phyloP scores from a whole-genome alignment of 2,113 vertebrate genomes.

The Jaculus jaculus region DNA sequence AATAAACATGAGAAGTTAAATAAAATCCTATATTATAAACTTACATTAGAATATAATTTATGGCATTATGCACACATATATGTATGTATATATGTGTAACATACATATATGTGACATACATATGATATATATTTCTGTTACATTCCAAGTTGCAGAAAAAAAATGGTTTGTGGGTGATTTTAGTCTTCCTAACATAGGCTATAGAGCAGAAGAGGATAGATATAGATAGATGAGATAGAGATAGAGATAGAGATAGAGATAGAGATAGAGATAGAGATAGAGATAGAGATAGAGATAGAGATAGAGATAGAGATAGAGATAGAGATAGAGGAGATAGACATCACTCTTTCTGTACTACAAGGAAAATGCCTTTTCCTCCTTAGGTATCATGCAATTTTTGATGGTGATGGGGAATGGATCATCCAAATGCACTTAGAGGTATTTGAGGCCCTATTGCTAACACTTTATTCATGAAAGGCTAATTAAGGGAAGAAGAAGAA shows the following conservation, averaged over 20 bases:
- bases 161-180: no score
- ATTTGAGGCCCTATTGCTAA: not conserved
- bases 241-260: no score
- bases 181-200: no score
- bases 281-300: no score
- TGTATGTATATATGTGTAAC: not conserved
- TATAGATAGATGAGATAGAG: no score
- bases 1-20: constrained; percentile 19
- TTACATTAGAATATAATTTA: not conserved
- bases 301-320: no score
- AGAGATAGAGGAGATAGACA: no score
- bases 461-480: not conserved
- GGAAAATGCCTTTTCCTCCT: not conserved
- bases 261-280: no score
- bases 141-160: no score
- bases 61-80: not conserved
- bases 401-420: not conserved
- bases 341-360: not conserved
- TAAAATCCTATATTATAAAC: not conserved
- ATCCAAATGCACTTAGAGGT: not conserved
- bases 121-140: no score
- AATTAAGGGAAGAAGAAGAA: constrained; percentile 32
- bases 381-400: constrained; percentile 1
- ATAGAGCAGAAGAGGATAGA: no score
- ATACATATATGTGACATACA: no score